Evolutionary conservation across 2,113 vertebrate species (phyloP), one percentile per base, ranked within the genome.

Genomic region (Neogale vison): DNA sequence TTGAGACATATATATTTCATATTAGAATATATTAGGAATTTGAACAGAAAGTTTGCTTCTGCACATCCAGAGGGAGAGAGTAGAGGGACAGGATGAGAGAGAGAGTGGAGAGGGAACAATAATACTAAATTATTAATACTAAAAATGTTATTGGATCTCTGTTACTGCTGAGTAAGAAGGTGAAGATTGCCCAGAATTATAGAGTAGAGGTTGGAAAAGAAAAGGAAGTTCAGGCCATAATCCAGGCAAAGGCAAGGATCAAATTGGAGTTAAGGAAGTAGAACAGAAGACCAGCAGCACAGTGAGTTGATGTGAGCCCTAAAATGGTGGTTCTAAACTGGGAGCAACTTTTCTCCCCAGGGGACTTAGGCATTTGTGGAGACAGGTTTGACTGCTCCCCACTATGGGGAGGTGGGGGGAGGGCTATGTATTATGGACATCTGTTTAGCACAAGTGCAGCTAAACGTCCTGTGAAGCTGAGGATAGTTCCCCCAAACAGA

Each of bases 1-100:
- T 61, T 90, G 50, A 92, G 34, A 94, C 69, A 71, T 57, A 10
- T n/a, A 1, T 76, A 71, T 87, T 82, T 55, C n/a, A n/a, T 82
- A 45, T 6, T 86, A 82, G 21, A 94, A 50, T 4, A 45, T 67
- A 23, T 15, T 79, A 14, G n/a, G 11, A 88, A 88, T 34, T 26
- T 84, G 21, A 69, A 45, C 9, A 50, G 57, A 45, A 87, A 45
- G 24, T 77, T 81, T 69, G 15, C 10, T 86, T 85, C 18, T 71
- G 31, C 8, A 39, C 20, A 65, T 61, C 26, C 42, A 31, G 2
- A 36, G 21, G 21, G 42, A 47, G 61, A 18, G 24, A 31, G 18
- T 3, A 6, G 76, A 82, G 31, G 63, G 18, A 17, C 6, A 4
- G 36, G 23, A 18, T 15, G 6, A 23, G 2, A 36, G 15, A 63